Base-by-base conservation (phyloP, 2,888 invertebrate genomes). In the Tyria jacobaeae region DNA sequence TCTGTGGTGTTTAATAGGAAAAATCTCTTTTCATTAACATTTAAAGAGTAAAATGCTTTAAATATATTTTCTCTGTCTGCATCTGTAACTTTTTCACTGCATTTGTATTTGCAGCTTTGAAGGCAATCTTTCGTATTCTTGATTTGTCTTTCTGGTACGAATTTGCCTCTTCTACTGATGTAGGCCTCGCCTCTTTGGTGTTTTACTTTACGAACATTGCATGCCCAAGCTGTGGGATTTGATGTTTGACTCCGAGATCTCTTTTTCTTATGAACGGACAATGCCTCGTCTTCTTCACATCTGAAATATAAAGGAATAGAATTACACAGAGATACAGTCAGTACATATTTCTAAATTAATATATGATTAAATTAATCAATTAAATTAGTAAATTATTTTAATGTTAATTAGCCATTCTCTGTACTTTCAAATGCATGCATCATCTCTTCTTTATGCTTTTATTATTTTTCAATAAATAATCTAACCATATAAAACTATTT, bases 151-250 rank as follows among this genome's bases (percentile, higher is more conserved):
- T 92, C 92, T 0, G 92, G 91, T 0, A 94, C 91, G 34, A 76
- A 89, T 71, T 94, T 93, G 0, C 93, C 93, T 64, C 92, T 73
- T 48, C 91, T 80, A 55, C 84, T 92, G 34, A 93, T 81, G 62
- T 93, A 93, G 0, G 93, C 92, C 68, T 94, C 93, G 0, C 93
- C 93, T 53, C 88, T 78, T 67, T 94, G 92, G 66, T 93, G 93
- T 71, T 92, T 92, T 2, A 83, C 37, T 71, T 93, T 94, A 0
- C 93, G 80, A 2, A 93, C 78, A 62, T 93, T 92, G 61, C 91
- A 90, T 0, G 91, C 92, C 93, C 93, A 94, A n/a, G 82, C 79
- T 34, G 69, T 88, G 0, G 93, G 93, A 44, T 92, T 87, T 0
- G 89, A 84, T 0, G 86, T 79, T 53, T 81, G 78, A 57, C 81